Percentiles rank a stretch among this genome's conserved stretches.
phyloP scores from a whole-genome alignment of 2,113 vertebrate genomes.

The Chinchilla lanigera region DNA sequence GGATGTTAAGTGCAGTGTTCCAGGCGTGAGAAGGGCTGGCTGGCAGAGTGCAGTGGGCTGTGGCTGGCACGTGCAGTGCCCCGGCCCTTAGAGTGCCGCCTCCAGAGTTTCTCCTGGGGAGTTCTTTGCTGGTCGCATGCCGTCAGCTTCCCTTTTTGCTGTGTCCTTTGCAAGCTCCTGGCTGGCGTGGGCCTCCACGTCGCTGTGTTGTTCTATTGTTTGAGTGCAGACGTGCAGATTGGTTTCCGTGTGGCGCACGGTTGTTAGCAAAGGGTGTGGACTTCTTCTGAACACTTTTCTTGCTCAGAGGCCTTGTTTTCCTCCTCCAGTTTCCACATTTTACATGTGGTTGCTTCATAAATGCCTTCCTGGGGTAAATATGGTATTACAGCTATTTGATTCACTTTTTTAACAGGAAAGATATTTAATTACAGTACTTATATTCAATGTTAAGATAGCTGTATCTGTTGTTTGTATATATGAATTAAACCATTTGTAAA shows the following conservation, averaged over 20 bases:
- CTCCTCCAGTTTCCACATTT: neutral
- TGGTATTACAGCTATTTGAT: neutral
- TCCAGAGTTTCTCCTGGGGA: neutral
- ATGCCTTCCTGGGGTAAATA: neutral
- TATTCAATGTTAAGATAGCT: neutral
- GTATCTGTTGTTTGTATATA: neutral
- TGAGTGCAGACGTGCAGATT: constrained; percentile 10
- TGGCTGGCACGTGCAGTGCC: neutral
- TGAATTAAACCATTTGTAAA: neutral
- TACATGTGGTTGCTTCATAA: neutral
- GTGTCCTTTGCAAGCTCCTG: neutral
- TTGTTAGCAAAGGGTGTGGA: neutral
- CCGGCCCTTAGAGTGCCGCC: neutral
- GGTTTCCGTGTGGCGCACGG: neutral
- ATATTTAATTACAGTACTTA: neutral
- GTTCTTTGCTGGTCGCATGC: neutral
- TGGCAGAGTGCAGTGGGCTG: neutral
- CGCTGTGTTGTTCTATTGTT: neutral
- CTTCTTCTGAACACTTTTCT: neutral
- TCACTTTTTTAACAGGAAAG: neutral
- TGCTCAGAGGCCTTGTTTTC: neutral
- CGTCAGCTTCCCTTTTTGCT: neutral
- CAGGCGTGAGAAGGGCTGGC: neutral
- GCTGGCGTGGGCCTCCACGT: neutral
- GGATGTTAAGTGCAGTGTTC: neutral